Evolutionary conservation across 2,113 vertebrate species (phyloP).

Genomic region (Pachyramphus minor): DNA sequence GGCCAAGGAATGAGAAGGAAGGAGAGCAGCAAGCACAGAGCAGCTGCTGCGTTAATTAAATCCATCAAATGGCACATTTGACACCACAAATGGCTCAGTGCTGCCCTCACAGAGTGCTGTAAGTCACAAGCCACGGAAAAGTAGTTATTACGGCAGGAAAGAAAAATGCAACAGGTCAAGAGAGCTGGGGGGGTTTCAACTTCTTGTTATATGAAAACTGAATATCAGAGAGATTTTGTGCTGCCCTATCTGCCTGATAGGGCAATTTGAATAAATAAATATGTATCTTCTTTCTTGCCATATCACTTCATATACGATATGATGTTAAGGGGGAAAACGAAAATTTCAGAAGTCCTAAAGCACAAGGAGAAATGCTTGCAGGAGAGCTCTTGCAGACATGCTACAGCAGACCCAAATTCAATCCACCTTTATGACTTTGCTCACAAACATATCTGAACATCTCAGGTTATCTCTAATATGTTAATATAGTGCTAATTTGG

Average conservation of each 20-base stretch:
- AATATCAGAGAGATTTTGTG: neutral
- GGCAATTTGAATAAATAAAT: neutral
- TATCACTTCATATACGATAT: neutral
- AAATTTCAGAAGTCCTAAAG: neutral
- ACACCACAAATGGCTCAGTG: neutral
- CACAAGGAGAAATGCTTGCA: neutral
- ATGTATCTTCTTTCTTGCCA: neutral
- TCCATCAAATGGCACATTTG: neutral
- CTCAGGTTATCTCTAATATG: neutral
- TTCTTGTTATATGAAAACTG: neutral
- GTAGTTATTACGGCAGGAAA: neutral
- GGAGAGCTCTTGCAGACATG: neutral
- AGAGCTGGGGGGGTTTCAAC: neutral
- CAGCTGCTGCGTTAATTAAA: neutral
- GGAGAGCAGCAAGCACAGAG: neutral
- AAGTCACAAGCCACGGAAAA: neutral
- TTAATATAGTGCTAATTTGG: neutral
- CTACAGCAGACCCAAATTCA: neutral
- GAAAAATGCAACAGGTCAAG: neutral
- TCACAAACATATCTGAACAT: neutral
- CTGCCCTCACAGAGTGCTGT: accelerated
- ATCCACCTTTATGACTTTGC: neutral
- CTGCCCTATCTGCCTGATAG: neutral
- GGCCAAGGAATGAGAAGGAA: neutral
- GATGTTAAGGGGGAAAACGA: neutral